Evolutionary conservation across 2,797 vertebrate species (phyloP).

Genomic region (Vultur gryphus): DNA sequence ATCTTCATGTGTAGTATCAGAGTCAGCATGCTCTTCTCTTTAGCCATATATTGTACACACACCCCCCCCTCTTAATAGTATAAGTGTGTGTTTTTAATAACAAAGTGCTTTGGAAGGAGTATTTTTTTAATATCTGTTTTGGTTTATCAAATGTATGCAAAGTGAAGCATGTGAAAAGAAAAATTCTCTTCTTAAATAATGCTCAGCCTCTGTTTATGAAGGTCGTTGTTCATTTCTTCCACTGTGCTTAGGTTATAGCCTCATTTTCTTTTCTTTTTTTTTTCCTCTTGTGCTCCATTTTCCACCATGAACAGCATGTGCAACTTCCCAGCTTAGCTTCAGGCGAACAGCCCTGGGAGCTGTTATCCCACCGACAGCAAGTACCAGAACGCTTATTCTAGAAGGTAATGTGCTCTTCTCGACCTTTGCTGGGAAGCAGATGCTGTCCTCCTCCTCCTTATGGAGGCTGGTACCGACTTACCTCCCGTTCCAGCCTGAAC

Average conservation of each 20-base stretch:
- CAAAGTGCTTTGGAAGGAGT: background rate
- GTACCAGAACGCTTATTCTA: background rate
- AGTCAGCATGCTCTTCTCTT: background rate
- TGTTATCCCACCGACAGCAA: background rate
- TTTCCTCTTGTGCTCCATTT: no score
- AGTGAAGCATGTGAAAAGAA: background rate
- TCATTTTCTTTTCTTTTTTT: background rate
- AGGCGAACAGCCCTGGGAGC: background rate
- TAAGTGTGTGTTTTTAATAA: background rate
- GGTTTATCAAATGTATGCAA: background rate
- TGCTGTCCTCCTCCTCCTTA: background rate
- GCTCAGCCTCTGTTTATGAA: background rate
- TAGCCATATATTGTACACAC: no score
- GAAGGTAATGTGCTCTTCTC: accelerated
- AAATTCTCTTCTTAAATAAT: background rate
- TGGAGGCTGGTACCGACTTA: background rate
- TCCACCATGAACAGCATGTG: no score
- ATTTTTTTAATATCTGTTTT: background rate
- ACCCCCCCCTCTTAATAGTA: background rate
- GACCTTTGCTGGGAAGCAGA: background rate
- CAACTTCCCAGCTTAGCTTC: background rate
- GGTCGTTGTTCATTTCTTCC: background rate
- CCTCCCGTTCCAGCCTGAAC: background rate
- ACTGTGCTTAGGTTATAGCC: background rate
- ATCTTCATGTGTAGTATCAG: background rate